These are phyloP conservation scores for Cranoglanis bouderius DNA, from an alignment of 2,113 vertebrate species.

Conservation along the genomic window DNA sequence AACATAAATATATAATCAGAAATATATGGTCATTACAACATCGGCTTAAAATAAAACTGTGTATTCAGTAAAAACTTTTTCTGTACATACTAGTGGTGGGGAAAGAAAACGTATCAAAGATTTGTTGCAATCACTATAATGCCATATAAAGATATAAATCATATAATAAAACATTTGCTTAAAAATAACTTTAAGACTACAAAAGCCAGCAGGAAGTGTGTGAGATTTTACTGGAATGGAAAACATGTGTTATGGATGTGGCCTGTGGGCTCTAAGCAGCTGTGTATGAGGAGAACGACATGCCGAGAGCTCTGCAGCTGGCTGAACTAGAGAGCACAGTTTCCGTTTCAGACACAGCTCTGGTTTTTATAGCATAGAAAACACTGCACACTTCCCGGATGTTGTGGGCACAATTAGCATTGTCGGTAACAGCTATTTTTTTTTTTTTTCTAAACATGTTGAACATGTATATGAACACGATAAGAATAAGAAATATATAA, in stretches of 20 bases:
- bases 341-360: constrained; percentile 47
- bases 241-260: constrained; percentile 62
- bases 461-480: background rate
- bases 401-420: constrained; percentile 32
- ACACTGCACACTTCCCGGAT: constrained; percentile 52
- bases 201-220: constrained; percentile 2
- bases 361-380: constrained; percentile 52
- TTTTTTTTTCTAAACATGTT: background rate
- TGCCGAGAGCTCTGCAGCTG: constrained; percentile 45
- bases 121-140: background rate
- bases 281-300: constrained; percentile 32
- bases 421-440: background rate
- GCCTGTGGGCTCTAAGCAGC: constrained; percentile 31
- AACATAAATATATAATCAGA: background rate
- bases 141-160: background rate
- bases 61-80: too few species aligned
- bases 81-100: too few species aligned
- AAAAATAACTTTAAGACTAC: background rate
- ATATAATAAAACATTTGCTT: background rate
- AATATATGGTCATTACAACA: background rate
- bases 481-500: background rate
- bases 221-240: constrained; percentile 48
- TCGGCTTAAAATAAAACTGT: background rate
- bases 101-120: background rate
- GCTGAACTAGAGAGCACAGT: constrained; percentile 28